Conservation (phyloP, 2,797 vertebrate genomes). For the Cephalopachus bancanus region DNA sequence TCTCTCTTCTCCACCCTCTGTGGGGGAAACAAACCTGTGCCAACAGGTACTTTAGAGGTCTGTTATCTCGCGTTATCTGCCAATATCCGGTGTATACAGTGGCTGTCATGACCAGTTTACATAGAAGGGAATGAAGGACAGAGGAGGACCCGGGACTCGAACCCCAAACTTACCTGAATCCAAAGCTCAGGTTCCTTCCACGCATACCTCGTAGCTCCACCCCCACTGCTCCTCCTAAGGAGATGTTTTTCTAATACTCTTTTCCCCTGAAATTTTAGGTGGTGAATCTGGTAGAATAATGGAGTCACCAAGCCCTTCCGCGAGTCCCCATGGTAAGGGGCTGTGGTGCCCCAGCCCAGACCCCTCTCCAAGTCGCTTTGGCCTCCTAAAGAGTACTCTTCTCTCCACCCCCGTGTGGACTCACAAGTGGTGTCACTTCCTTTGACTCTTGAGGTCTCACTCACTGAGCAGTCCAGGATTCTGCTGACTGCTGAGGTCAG, state of each 20-base stretch:
- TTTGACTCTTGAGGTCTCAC: neutral
- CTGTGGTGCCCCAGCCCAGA: neutral
- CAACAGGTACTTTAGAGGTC: neutral
- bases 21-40: rapidly evolving
- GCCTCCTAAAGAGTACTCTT: too few species aligned
- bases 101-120: neutral
- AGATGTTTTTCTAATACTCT: neutral
- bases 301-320: neutral
- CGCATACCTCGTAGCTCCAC: rapidly evolving
- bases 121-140: neutral
- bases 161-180: neutral
- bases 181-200: neutral
- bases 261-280: neutral
- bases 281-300: neutral
- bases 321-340: too few species aligned
- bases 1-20: neutral
- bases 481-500: neutral
- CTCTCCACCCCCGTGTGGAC: neutral
- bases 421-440: neutral
- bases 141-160: neutral
- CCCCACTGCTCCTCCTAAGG: neutral
- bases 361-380: rapidly evolving
- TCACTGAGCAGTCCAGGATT: neutral
- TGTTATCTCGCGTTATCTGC: neutral
- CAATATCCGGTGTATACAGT: rapidly evolving